Conservation (phyloP, 2,888 invertebrate genomes). For the Proisotoma minuta region DNA sequence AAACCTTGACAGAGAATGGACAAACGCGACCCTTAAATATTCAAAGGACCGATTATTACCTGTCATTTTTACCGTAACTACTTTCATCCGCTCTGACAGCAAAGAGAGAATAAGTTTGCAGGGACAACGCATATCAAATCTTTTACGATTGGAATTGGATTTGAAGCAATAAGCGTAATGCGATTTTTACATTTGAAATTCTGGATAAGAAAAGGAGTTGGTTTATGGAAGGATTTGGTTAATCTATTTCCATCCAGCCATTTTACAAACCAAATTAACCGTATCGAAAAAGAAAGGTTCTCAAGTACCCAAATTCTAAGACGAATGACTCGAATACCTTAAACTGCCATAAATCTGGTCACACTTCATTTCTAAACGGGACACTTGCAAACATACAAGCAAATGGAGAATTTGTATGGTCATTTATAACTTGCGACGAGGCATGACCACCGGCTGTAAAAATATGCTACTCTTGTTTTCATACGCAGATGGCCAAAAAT, state of each 20-base stretch:
- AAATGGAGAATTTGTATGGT: too few species aligned
- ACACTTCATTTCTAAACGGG: constrained; percentile 7
- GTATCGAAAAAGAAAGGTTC: constrained; percentile 18
- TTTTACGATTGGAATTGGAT: background rate
- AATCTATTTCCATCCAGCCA: constrained; percentile 40
- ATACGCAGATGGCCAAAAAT: too few species aligned
- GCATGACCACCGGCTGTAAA: too few species aligned
- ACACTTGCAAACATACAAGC: too few species aligned
- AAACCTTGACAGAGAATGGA: too few species aligned
- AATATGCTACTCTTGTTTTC: too few species aligned
- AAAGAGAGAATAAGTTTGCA: background rate
- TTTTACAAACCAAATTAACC: constrained; percentile 45
- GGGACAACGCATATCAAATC: background rate
- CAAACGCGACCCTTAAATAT: too few species aligned
- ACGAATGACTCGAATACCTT: too few species aligned
- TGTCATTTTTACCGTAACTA: too few species aligned
- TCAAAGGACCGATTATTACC: too few species aligned
- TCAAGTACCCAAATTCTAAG: constrained; percentile 4
- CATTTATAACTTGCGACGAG: too few species aligned
- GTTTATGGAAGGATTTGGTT: constrained; percentile 23
- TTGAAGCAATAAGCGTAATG: background rate
- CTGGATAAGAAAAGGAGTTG: background rate
- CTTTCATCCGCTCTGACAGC: background rate
- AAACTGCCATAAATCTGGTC: too few species aligned
- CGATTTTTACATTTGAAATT: background rate